phyloP scores from a whole-genome alignment of 2,113 vertebrate genomes.

The Mirza zaza region DNA sequence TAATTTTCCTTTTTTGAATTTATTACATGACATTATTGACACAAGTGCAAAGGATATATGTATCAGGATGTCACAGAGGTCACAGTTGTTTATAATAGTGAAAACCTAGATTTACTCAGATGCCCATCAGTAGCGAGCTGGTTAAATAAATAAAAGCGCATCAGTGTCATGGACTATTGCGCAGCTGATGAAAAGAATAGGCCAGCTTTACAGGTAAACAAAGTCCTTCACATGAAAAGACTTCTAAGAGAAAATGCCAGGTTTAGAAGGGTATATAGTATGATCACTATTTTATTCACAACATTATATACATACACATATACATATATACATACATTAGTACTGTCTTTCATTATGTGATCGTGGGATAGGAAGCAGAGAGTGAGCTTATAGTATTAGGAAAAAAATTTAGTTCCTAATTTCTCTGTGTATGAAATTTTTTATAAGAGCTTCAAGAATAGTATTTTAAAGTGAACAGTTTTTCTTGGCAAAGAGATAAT shows the following conservation, averaged over 20 bases:
- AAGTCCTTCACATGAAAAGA: background rate
- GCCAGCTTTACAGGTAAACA: background rate
- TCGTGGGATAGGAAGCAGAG: background rate
- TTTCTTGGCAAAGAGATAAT: constrained; percentile 39
- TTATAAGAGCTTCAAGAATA: background rate
- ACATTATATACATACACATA: background rate
- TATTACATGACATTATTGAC: background rate
- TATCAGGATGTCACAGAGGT: background rate
- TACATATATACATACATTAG: background rate
- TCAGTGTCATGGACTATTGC: background rate
- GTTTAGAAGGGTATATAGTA: background rate
- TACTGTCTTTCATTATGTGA: background rate
- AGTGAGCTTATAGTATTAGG: background rate
- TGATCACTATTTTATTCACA: background rate
- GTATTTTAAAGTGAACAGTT: background rate
- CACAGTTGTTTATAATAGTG: background rate
- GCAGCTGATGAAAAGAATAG: background rate
- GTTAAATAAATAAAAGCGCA: background rate
- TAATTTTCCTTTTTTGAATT: background rate
- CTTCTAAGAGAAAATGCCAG: constrained; percentile 17
- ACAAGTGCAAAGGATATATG: background rate
- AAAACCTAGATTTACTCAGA: background rate
- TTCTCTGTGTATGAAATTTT: background rate
- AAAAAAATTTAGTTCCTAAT: background rate
- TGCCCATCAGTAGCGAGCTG: background rate